Conservation (phyloP, 2,113 vertebrate species). For the Onychorhynchus coronatus region DNA sequence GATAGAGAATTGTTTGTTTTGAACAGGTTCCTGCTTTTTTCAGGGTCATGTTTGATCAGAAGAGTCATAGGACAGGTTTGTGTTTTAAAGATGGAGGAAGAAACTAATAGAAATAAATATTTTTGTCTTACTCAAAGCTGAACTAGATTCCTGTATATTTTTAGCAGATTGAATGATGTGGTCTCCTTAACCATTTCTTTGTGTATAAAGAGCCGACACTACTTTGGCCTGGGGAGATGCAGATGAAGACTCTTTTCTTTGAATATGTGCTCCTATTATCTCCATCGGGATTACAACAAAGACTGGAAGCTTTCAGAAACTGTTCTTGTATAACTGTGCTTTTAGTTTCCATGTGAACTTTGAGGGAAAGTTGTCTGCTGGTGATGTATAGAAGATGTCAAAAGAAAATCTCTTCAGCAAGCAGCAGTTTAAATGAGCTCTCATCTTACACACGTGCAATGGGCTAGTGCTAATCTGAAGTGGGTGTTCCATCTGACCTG, state of each 20-base stretch:
- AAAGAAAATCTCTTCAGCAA: not conserved
- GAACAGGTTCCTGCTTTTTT: not conserved
- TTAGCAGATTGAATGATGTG: not conserved
- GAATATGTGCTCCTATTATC: not conserved
- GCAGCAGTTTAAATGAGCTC: not conserved
- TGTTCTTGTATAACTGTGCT: not conserved
- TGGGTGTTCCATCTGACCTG: not conserved
- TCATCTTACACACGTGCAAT: not conserved
- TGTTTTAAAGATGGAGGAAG: not conserved
- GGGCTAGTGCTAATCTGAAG: not conserved
- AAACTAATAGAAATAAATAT: not conserved
- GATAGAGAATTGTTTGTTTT: not conserved
- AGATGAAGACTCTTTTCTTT: not conserved
- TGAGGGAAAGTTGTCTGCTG: not conserved
- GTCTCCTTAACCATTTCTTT: not conserved
- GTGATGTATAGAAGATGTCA: not conserved
- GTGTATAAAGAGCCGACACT: not conserved
- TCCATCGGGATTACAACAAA: not conserved
- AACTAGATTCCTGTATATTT: not conserved
- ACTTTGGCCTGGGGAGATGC: not conserved
- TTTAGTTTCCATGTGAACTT: not conserved
- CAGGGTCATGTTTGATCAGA: not conserved
- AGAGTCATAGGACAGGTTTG: not conserved
- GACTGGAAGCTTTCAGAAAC: not conserved
- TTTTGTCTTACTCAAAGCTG: not conserved